Percentiles rank a stretch among this genome's conserved stretches.
Evolutionary conservation across 2,888 invertebrate species (phyloP).

Genomic region (Ormia ochracea): DNA sequence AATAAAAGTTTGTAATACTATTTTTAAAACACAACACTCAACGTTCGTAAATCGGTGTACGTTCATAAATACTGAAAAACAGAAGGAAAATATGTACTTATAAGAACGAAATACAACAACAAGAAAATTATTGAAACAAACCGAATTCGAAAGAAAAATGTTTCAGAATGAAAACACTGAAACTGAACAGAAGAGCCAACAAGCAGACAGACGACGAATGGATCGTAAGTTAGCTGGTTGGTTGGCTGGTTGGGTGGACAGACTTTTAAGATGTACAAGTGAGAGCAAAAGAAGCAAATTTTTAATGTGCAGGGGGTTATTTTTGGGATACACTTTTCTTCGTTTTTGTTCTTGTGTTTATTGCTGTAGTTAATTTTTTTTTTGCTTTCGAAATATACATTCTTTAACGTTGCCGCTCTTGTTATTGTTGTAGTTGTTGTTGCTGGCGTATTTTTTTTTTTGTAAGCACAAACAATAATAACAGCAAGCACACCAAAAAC

Average conservation of each 20-base stretch:
- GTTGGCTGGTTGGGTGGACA: slow-evolving; percentile 14
- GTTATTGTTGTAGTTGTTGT: slow-evolving; percentile 11
- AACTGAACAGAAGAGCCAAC: slow-evolving; percentile 20
- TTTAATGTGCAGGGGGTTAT: slow-evolving; percentile 69
- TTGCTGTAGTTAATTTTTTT: slow-evolving; percentile 53
- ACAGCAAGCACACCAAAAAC: slow-evolving; percentile 17
- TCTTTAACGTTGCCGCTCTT: slow-evolving; percentile 26
- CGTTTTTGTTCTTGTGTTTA: slow-evolving; percentile 20
- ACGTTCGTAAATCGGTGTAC: slow-evolving; percentile 51
- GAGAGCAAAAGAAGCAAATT: slow-evolving; percentile 45
- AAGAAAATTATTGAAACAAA: slow-evolving; percentile 53
- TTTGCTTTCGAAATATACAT: slow-evolving; percentile 50
- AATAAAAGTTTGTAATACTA: slow-evolving; percentile 58
- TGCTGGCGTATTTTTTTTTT: too few species aligned
- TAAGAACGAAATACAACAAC: not conserved
- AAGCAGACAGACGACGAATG: slow-evolving; percentile 7
- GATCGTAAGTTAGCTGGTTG: too few species aligned
- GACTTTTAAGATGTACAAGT: slow-evolving; percentile 9
- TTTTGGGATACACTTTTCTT: slow-evolving; percentile 69
- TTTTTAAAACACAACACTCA: slow-evolving; percentile 53
- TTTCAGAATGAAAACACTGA: slow-evolving; percentile 47
- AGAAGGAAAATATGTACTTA: slow-evolving; percentile 19
- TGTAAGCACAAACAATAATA: slow-evolving; percentile 49
- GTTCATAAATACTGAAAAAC: slow-evolving; percentile 45
- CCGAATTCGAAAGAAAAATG: slow-evolving; percentile 50